phyloP scores from a whole-genome alignment of 2,797 vertebrate genomes.

The Pseudochromis fuscus region DNA sequence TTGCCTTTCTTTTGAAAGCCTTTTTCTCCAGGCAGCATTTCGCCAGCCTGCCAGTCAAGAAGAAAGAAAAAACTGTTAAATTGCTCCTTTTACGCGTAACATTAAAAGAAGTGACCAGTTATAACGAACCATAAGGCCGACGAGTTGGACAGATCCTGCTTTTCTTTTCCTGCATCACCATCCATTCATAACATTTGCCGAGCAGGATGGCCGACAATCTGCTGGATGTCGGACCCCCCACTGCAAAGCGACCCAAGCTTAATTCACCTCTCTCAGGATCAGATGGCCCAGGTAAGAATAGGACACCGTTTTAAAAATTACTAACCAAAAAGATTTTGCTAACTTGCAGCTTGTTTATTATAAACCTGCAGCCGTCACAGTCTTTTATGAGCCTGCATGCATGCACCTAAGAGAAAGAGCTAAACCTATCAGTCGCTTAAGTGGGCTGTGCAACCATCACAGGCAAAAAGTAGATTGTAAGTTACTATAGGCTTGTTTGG shows the following conservation, averaged over 20 bases:
- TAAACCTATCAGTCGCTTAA: background rate
- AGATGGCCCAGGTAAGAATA: constrained; percentile 93
- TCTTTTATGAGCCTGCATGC: background rate
- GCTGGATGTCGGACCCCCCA: constrained; percentile 95
- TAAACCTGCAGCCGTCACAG: background rate
- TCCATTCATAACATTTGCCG: constrained; percentile 44
- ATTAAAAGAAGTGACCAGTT: constrained; percentile 54
- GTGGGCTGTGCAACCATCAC: constrained; percentile 31
- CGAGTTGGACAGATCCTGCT: constrained; percentile 44
- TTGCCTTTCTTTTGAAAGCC: constrained; percentile 88
- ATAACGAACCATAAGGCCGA: constrained; percentile 26
- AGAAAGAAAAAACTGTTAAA: constrained; percentile 50
- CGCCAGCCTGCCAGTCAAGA: constrained; percentile 73
- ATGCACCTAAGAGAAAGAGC: constrained; percentile 7
- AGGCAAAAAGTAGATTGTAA: constrained; percentile 20
- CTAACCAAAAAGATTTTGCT: background rate
- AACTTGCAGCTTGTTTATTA: background rate
- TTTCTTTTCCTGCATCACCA: constrained; percentile 48
- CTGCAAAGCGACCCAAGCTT: constrained; percentile 96
- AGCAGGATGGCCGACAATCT: constrained; percentile 96
- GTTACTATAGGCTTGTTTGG: constrained; percentile 12
- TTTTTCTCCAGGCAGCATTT: constrained; percentile 75
- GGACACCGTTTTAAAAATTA: background rate
- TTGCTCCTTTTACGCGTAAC: constrained; percentile 58
- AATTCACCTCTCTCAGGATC: constrained; percentile 94